phyloP scores from a whole-genome alignment of 92 coral and sea anemone genomes.

The Blastomussa wellsi region DNA sequence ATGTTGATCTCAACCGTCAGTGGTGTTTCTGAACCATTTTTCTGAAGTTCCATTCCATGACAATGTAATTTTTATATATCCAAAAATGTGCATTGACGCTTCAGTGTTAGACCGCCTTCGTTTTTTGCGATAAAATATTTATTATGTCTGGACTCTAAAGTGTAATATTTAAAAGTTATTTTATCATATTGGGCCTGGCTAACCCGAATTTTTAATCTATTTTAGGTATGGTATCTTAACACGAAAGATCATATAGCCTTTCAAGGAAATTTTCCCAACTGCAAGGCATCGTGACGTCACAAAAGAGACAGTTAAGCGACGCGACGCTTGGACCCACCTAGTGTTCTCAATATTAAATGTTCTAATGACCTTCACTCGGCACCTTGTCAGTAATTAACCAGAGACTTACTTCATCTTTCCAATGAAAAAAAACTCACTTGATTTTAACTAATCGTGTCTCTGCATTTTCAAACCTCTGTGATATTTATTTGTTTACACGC shows the following conservation, averaged over 20 bases:
- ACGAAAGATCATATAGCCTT: not conserved
- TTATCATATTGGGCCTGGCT: not conserved
- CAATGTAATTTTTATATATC: not conserved
- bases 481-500: not conserved
- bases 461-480: not conserved
- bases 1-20: not conserved
- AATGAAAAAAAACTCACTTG: not conserved
- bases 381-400: not conserved
- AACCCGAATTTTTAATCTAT: not conserved
- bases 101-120: not conserved
- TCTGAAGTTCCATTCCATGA: not conserved
- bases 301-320: not conserved
- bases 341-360: not conserved
- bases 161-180: not conserved
- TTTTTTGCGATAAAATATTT: not conserved
- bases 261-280: conserved; percentile 8
- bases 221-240: not conserved
- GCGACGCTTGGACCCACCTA: conserved; percentile 11
- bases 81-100: not conserved
- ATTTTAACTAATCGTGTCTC: not conserved
- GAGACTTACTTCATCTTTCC: not conserved
- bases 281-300: conserved; percentile 12
- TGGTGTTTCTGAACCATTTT: not conserved
- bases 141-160: not conserved
- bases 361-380: not conserved